phyloP scores from a whole-genome alignment of 2,888 invertebrate genomes.

The Parnassius glacialis region DNA sequence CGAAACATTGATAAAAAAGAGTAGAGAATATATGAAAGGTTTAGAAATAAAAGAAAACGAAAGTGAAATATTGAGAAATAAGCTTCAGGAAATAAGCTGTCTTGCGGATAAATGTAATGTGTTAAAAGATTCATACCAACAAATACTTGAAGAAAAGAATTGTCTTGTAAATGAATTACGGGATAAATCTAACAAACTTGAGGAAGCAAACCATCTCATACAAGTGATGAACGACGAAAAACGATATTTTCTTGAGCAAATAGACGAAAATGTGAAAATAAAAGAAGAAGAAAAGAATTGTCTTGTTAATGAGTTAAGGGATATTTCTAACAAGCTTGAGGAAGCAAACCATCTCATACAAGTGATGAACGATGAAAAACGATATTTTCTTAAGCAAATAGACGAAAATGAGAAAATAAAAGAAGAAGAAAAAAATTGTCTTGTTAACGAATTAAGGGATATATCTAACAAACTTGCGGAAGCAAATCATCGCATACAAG shows the following conservation, averaged over 20 bases:
- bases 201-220: constrained; percentile 41
- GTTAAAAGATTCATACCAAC: constrained; percentile 42
- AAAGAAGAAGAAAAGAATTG: constrained; percentile 36
- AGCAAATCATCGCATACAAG: constrained; percentile 39
- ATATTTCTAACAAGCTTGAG: constrained; percentile 41
- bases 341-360: constrained; percentile 41
- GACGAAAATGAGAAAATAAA: constrained; percentile 37
- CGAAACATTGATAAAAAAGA: constrained; percentile 47
- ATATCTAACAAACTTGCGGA: constrained; percentile 42
- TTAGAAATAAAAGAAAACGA: constrained; percentile 50
- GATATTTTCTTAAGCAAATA: constrained; percentile 41
- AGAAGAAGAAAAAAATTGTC: constrained; percentile 36
- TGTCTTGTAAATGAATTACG: constrained; percentile 45
- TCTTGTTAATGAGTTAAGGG: constrained; percentile 45
- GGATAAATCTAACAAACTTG: constrained; percentile 42
- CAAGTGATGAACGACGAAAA: constrained; percentile 49
- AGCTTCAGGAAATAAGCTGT: constrained; percentile 35
- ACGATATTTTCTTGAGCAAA: constrained; percentile 40
- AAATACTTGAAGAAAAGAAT: constrained; percentile 37
- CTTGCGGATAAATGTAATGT: constrained; percentile 40
- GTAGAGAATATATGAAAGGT: constrained; percentile 43
- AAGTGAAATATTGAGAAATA: constrained; percentile 47
- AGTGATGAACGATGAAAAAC: constrained; percentile 48
- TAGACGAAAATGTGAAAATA: constrained; percentile 39
- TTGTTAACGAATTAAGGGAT: constrained; percentile 46